Percentiles rank a stretch among this genome's conserved stretches.
Conservation (phyloP, 2,113 vertebrate genomes). For the Catharus bicknelli region DNA sequence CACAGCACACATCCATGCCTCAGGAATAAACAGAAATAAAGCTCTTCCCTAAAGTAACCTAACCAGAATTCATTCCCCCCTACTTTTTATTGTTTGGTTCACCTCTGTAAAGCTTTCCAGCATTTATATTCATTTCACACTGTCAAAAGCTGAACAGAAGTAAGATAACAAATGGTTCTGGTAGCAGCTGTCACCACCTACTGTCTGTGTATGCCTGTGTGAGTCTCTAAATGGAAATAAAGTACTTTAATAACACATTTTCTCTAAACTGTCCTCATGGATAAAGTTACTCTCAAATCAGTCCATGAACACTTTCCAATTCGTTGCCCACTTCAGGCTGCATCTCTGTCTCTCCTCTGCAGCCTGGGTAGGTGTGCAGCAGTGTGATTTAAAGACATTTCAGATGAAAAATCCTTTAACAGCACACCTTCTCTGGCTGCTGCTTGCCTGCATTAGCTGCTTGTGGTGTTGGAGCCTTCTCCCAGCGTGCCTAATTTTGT, state of each 20-base stretch:
- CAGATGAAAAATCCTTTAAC: neutral
- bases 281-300: constrained; percentile 61
- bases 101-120: constrained; percentile 56
- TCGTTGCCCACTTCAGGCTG: constrained; percentile 31
- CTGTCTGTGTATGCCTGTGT: constrained; percentile 66
- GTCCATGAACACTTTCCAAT: constrained; percentile 42
- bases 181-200: constrained; percentile 64
- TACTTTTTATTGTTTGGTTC: constrained; percentile 49
- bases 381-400: constrained; percentile 39
- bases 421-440: neutral
- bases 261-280: constrained; percentile 54
- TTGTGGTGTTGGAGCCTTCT: neutral
- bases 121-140: constrained; percentile 60
- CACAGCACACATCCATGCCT: neutral
- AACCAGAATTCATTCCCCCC: constrained; percentile 21
- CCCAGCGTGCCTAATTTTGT: neutral
- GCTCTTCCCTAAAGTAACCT: constrained; percentile 44
- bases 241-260: constrained; percentile 71
- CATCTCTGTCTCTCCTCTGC: constrained; percentile 2
- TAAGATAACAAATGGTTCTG: constrained; percentile 70
- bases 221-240: constrained; percentile 70
- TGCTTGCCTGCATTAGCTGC: neutral
- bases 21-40: constrained; percentile 63
- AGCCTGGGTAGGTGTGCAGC: neutral
- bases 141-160: constrained; percentile 59